Conservation (phyloP, 2,113 vertebrate genomes). For the Anser cygnoides region DNA sequence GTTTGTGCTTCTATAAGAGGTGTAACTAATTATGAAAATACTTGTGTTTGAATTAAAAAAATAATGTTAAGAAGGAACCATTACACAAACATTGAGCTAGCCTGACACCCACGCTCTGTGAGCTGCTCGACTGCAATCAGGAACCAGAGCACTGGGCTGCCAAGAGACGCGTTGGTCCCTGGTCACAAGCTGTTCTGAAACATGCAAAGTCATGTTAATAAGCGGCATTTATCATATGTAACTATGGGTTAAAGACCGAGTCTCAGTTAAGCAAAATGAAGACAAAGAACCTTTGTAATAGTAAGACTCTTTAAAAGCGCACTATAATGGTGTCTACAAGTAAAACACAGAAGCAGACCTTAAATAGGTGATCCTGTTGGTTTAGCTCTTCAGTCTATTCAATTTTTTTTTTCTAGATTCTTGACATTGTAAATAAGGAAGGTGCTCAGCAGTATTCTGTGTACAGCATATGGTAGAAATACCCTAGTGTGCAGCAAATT, state of each 20-base stretch:
- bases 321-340: rapidly evolving
- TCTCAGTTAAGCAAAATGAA: not conserved
- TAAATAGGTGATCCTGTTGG: not conserved
- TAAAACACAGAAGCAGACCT: not conserved
- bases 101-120: rapidly evolving
- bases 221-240: not conserved
- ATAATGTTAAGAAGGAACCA: not conserved
- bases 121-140: not conserved
- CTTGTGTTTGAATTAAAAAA: not conserved
- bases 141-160: not conserved
- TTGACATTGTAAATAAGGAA: not conserved
- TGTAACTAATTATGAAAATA: not conserved
- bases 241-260: not conserved
- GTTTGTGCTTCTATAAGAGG: not conserved
- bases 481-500: not conserved
- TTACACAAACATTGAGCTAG: not conserved
- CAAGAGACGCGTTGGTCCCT: not conserved
- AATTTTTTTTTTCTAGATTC: not conserved
- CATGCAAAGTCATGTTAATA: rapidly evolving
- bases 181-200: not conserved
- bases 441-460: not conserved
- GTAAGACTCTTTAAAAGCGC: not conserved
- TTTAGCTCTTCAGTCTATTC: not conserved
- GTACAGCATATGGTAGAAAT: not conserved
- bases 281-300: not conserved